Evolutionary conservation across 1,140 invertebrate genomes (phyloP), one percentile per base, ranked within the genome.

Genomic region (Protaetia brevitarsis): DNA sequence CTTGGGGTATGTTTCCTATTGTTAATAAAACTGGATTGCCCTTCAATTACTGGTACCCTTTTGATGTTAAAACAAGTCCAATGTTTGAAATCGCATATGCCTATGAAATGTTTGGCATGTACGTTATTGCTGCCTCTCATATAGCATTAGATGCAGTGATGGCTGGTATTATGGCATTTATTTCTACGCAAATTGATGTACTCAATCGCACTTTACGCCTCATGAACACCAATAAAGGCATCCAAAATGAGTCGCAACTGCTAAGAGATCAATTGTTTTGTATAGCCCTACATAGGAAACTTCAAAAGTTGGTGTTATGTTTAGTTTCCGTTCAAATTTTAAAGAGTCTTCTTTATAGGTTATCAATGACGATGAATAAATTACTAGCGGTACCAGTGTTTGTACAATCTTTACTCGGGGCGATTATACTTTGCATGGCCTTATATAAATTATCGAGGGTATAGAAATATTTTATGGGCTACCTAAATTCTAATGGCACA

Each of bases 151-250:
- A 59, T 11, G 26, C 57, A 1, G 10, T 59, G 30, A 29, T 29
- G 27, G 26, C 26, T 3, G 57, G 57, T 13, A 59, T 29, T 11
- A 59, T 59, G 57, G 57, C 57, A n/a, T 59, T 59, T 59, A 31
- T 59, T 21, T 28, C 27, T 3, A 28, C 13, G 13, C 57, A 59
- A 27, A 27, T 59, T 19, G 57, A 59, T 19, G 13, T 59, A 29
- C 16, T 59, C 3, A 59, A 59, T 59, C 16, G 30, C 8, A 27
- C 16, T 59, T n/a, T 59, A n/a, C n/a, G 29, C 3, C 3, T 4
- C 7, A n/a, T 59, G 13, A 28, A 59, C 10, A 8, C 28, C 3
- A 8, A n/a, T 19, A 28, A 51, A 23, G 16, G 26, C 5, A 10
- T 51, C 3, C 4, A 51, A 7, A 19, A 23, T 23, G 0, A 51